Conservation (phyloP, 1,140 invertebrate species). For the Anthonomus grandis region DNA sequence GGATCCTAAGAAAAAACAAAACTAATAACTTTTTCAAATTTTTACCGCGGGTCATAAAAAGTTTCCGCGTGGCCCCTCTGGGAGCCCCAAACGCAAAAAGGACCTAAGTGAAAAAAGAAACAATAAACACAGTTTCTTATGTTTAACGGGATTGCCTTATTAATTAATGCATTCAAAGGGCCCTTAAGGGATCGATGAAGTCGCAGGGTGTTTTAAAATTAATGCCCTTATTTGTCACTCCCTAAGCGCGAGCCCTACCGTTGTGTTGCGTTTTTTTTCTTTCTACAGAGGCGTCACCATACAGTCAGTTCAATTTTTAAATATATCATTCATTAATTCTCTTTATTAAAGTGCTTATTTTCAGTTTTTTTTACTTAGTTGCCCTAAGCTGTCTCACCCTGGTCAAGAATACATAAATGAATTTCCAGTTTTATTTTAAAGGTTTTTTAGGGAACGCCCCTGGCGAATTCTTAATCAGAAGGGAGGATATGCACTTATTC, state of each 20-base stretch:
- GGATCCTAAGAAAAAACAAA: too few species aligned
- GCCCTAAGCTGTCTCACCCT: neutral
- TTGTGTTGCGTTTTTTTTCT: slow-evolving; percentile 24
- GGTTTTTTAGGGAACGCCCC: neutral
- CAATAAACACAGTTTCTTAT: slow-evolving; percentile 29
- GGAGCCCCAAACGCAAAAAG: slow-evolving; percentile 8
- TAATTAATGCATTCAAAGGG: slow-evolving; percentile 32
- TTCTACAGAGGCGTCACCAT: slow-evolving; percentile 12
- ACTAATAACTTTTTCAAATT: slow-evolving; percentile 17
- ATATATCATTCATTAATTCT: neutral
- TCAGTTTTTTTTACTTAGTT: neutral
- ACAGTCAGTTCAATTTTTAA: neutral
- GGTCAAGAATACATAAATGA: neutral
- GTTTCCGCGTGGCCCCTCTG: slow-evolving; percentile 7
- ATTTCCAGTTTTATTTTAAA: neutral
- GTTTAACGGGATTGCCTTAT: slow-evolving; percentile 27
- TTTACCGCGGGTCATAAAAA: slow-evolving; percentile 5
- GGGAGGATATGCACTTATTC: slow-evolving; percentile 12
- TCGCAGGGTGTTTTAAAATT: slow-evolving; percentile 30
- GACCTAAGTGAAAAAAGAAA: slow-evolving; percentile 29
- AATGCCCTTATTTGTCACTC: slow-evolving; percentile 31
- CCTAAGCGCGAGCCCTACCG: slow-evolving; percentile 17
- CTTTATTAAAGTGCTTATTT: neutral
- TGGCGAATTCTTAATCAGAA: slow-evolving; percentile 3
- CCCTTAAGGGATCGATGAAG: slow-evolving; percentile 32